Evolutionary conservation across 2,888 invertebrate genomes (phyloP).

Genomic region (Cephalotes varians): DNA sequence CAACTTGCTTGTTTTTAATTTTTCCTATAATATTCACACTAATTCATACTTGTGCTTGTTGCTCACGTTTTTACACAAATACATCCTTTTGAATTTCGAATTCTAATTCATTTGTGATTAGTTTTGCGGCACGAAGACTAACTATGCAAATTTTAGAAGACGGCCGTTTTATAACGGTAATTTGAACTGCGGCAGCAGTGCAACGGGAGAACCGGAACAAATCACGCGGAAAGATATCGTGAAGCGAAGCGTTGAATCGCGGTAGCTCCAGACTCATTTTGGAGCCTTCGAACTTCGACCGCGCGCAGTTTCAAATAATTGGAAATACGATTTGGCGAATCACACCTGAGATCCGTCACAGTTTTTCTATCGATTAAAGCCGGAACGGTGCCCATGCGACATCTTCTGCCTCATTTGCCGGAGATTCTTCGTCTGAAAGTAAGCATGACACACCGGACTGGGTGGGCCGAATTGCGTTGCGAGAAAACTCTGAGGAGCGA

Average conservation of each 20-base stretch:
- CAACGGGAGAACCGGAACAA: constrained; percentile 12
- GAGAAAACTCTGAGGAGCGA: not conserved
- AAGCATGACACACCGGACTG: constrained; percentile 59
- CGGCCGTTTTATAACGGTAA: not conserved
- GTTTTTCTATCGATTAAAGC: constrained; percentile 53
- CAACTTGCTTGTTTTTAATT: not conserved
- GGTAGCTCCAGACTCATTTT: not conserved
- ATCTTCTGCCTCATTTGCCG: constrained; percentile 64
- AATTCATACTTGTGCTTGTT: not conserved
- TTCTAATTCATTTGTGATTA: not conserved
- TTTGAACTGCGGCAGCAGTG: not conserved
- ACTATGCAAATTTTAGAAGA: constrained; percentile 2
- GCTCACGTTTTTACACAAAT: not conserved
- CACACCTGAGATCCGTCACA: constrained; percentile 10
- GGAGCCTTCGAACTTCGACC: not conserved
- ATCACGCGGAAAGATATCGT: constrained; percentile 32
- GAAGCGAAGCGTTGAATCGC: not conserved
- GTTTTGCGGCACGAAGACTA: not conserved
- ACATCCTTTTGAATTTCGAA: not conserved
- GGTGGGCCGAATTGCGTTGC: constrained; percentile 54
- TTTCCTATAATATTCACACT: not conserved
- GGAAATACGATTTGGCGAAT: constrained; percentile 28
- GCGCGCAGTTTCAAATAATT: constrained; percentile 40
- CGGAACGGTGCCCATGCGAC: not conserved
- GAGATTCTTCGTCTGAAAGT: constrained; percentile 58